Percentiles rank a stretch among this genome's conserved stretches.
These are phyloP conservation scores for Cepphus grylle DNA, from an alignment of 2,113 vertebrate species.

Conservation along the genomic window DNA sequence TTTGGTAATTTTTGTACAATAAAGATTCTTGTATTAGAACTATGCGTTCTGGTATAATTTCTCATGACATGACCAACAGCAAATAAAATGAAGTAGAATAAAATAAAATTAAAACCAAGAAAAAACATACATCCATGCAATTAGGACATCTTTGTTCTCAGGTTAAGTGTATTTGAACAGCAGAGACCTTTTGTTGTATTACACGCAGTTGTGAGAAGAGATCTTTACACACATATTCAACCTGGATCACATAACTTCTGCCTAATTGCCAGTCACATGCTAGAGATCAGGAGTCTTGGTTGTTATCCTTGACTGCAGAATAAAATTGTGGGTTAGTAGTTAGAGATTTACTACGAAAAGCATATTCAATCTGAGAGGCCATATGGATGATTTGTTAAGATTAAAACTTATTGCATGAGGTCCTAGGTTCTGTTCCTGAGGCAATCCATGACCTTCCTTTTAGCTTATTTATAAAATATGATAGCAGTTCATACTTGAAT, in stretches of 20 bases:
- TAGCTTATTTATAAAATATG: conserved; percentile 41
- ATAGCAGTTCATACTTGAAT: not conserved
- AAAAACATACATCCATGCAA: not conserved
- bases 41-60: not conserved
- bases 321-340: not conserved
- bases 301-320: not conserved
- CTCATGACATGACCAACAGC: not conserved
- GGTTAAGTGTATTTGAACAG: not conserved
- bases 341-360: not conserved
- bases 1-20: not conserved
- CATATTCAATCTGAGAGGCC: not conserved
- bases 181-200: not conserved
- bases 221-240: not conserved
- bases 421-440: conserved; percentile 4
- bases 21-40: not conserved
- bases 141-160: not conserved
- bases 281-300: not conserved
- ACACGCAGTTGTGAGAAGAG: not conserved
- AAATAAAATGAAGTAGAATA: not conserved
- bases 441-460: not conserved
- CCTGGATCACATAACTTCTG: not conserved
- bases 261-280: not conserved
- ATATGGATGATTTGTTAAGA: conserved; percentile 13
- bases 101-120: not conserved
- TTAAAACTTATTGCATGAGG: conserved; percentile 15